Evolutionary conservation across 1,140 invertebrate species (phyloP).

Genomic region (Neodiprion lecontei): DNA sequence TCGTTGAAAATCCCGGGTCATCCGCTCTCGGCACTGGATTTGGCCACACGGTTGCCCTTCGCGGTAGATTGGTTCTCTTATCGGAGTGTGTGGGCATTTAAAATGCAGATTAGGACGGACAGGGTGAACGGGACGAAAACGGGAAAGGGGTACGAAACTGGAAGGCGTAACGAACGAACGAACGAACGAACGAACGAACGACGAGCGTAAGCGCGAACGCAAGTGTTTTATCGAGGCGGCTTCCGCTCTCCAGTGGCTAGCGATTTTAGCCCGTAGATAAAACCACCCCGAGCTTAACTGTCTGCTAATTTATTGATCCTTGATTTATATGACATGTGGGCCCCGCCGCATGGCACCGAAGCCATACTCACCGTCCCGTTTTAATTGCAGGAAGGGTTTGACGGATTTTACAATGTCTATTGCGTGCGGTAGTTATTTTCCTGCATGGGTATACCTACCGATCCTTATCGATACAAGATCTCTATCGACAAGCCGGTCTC

Average conservation of each 20-base stretch:
- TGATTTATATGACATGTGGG: constrained; percentile 42
- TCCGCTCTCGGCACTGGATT: background rate
- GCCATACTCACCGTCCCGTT: constrained; percentile 12
- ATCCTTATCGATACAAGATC: too few species aligned
- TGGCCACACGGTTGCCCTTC: background rate
- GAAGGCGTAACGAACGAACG: background rate
- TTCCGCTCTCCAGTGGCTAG: constrained; percentile 33
- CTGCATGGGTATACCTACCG: too few species aligned
- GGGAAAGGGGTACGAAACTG: background rate
- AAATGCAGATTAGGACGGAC: constrained; percentile 46
- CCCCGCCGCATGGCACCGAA: background rate
- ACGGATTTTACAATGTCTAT: constrained; percentile 29
- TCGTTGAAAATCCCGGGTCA: background rate
- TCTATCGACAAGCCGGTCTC: too few species aligned
- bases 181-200: constrained; percentile 14
- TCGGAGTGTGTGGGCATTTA: constrained; percentile 36
- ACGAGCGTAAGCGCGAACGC: constrained; percentile 33
- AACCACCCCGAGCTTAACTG: constrained; percentile 39
- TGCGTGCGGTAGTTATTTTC: too few species aligned
- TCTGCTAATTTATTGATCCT: constrained; percentile 47
- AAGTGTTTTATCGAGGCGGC: constrained; percentile 46
- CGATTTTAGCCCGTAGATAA: constrained; percentile 35
- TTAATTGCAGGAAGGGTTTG: constrained; percentile 40
- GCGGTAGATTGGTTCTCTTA: background rate
- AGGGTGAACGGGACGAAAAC: background rate